A percentile compares a stretch with the other conserved stretches of the same genome.
Conservation (phyloP, 2,888 invertebrate species). For the Lepas anatifera region DNA sequence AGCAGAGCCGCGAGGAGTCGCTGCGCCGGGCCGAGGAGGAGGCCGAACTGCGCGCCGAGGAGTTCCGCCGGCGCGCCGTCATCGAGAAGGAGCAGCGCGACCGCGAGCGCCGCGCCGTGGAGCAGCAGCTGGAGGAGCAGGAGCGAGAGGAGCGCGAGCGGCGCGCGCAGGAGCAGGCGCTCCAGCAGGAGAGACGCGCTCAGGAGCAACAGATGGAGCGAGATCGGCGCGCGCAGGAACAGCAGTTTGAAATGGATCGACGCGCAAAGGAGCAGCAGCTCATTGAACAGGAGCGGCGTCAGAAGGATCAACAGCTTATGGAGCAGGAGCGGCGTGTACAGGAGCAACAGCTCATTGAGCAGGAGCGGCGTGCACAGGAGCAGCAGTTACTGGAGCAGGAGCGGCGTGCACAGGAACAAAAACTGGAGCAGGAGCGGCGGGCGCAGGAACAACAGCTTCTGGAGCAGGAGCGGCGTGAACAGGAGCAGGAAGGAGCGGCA, state of each 20-base stretch:
- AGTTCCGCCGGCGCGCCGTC: not conserved
- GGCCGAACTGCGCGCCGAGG: slow-evolving; percentile 17
- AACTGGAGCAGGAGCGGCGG: not conserved
- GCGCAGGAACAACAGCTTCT: not conserved
- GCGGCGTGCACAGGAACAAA: not conserved
- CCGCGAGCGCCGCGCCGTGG: slow-evolving; percentile 52
- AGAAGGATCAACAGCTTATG: not conserved
- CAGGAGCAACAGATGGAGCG: not conserved
- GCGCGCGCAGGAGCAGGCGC: not conserved
- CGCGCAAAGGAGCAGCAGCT: not conserved
- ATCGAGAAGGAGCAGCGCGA: slow-evolving; percentile 56
- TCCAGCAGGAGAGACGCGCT: not conserved
- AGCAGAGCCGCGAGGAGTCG: slow-evolving; percentile 38
- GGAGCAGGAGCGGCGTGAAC: not conserved
- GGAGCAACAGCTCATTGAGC: not conserved
- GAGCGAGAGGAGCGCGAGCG: slow-evolving; percentile 31
- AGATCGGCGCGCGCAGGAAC: not conserved
- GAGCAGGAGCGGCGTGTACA: not conserved
- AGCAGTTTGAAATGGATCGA: not conserved
- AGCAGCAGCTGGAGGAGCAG: slow-evolving; percentile 14
- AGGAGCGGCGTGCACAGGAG: slow-evolving; percentile 15
- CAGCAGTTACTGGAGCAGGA: not conserved
- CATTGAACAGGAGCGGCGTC: not conserved
- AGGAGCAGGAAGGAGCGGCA: not conserved
- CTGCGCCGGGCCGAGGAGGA: slow-evolving; percentile 32